Evolutionary conservation across 2,888 invertebrate genomes (phyloP).

Genomic region (Colletes collaris): DNA sequence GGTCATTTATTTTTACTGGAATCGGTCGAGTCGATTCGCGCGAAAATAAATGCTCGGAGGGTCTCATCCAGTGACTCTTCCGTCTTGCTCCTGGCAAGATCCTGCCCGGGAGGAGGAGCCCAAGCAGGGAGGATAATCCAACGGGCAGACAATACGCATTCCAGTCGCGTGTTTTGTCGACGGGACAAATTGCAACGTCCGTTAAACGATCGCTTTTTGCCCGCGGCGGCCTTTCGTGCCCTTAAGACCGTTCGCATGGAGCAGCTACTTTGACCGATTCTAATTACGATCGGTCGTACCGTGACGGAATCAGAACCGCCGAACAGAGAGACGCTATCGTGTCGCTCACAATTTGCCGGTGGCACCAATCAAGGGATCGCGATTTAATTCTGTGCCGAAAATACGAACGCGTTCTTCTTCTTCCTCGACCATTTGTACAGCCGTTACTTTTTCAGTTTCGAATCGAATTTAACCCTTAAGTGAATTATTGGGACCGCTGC

Average conservation of each 20-base stretch:
- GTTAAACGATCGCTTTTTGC: conserved; percentile 79
- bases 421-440: not conserved
- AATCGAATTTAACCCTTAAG: too few relatives aligned
- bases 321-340: not conserved
- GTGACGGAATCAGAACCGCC: conserved; percentile 16
- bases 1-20: too few relatives aligned
- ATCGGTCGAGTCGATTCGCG: not conserved
- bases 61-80: conserved; percentile 10
- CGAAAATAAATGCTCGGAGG: conserved; percentile 19
- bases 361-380: not conserved
- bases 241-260: conserved; percentile 46
- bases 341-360: not conserved
- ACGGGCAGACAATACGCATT: conserved; percentile 79
- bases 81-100: conserved; percentile 34
- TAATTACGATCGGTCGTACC: conserved; percentile 34
- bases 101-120: conserved; percentile 22
- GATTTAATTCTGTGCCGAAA: not conserved
- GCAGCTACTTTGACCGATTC: conserved; percentile 36
- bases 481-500: too few relatives aligned
- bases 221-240: conserved; percentile 65
- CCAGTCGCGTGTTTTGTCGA: conserved; percentile 79
- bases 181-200: conserved; percentile 81
- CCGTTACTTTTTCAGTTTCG: too few relatives aligned
- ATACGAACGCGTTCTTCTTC: not conserved
- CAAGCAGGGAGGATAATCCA: conserved; percentile 60